Percentiles rank a stretch among this genome's conserved stretches.
Evolutionary conservation across 2,888 invertebrate genomes (phyloP).

Genomic region (Idaea biselata): DNA sequence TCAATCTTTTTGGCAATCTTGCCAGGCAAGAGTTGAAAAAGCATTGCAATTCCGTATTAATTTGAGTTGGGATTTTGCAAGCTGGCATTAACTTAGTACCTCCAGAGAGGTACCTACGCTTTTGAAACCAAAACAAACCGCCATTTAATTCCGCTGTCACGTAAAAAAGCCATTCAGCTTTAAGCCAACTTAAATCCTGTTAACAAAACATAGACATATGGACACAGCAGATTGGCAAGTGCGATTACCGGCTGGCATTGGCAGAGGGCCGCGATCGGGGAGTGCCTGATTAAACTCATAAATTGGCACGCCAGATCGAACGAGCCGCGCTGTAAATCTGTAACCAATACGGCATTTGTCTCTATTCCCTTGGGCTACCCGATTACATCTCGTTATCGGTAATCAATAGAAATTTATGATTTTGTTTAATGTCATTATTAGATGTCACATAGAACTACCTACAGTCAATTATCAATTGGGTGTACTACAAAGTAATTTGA

Average conservation of each 20-base stretch:
- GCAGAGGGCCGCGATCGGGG: slow-evolving; percentile 5
- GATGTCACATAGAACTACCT: too few relatives aligned
- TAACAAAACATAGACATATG: background rate
- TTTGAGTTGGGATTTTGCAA: too few relatives aligned
- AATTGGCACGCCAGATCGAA: slow-evolving; percentile 73
- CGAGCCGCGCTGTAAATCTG: slow-evolving; percentile 71
- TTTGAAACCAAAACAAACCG: background rate
- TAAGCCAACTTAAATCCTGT: background rate
- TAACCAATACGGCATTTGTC: slow-evolving; percentile 74
- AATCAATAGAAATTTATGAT: slow-evolving; percentile 37
- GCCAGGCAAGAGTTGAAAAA: too few relatives aligned
- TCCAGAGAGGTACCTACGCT: background rate
- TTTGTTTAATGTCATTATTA: too few relatives aligned
- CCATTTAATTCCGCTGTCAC: background rate
- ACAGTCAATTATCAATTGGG: too few relatives aligned
- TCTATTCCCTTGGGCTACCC: slow-evolving; percentile 56
- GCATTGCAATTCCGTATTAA: too few relatives aligned
- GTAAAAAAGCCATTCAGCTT: background rate
- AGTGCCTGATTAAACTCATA: slow-evolving; percentile 74
- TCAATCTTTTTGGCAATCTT: too few relatives aligned
- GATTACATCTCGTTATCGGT: slow-evolving; percentile 53
- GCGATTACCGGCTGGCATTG: slow-evolving; percentile 6
- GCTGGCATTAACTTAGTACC: too few relatives aligned
- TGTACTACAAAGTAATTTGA: too few relatives aligned
- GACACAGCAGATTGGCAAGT: slow-evolving; percentile 9